phyloP scores from a whole-genome alignment of 1,140 invertebrate genomes.

The Ganaspis sp. region DNA sequence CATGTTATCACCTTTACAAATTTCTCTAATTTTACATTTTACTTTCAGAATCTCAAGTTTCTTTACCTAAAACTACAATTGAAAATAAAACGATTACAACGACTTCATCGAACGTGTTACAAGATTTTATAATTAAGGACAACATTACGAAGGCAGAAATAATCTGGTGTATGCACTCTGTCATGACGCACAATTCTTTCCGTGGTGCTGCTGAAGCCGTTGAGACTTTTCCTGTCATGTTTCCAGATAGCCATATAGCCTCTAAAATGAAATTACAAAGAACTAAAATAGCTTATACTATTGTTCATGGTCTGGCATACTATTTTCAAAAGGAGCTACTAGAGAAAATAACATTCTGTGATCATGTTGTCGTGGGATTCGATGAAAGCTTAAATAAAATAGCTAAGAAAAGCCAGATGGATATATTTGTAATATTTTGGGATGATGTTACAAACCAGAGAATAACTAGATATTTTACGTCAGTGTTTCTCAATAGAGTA shows the following conservation, averaged over 20 bases:
- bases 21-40: too few relatives aligned
- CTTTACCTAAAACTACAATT: too few relatives aligned
- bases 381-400: slow-evolving; percentile 51
- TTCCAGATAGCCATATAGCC: slow-evolving; percentile 40
- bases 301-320: slow-evolving; percentile 34
- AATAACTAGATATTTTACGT: slow-evolving; percentile 41
- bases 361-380: slow-evolving; percentile 39
- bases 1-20: too few relatives aligned
- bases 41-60: too few relatives aligned
- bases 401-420: slow-evolving; percentile 44
- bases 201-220: slow-evolving; percentile 38
- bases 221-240: slow-evolving; percentile 35
- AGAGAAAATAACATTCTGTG: slow-evolving; percentile 32
- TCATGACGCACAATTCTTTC: slow-evolving; percentile 30
- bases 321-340: slow-evolving; percentile 43
- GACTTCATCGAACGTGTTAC: background rate
- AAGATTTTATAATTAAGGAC: background rate
- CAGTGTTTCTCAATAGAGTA: slow-evolving; percentile 40
- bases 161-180: background rate
- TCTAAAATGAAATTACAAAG: slow-evolving; percentile 45
- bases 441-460: slow-evolving; percentile 34
- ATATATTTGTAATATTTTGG: slow-evolving; percentile 44
- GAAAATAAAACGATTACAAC: too few relatives aligned
- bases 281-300: slow-evolving; percentile 41
- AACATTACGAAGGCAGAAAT: slow-evolving; percentile 1